Evolutionary conservation across 2,797 vertebrate species (phyloP), one percentile per base, ranked within the genome.

Genomic region (Chromis chromis): DNA sequence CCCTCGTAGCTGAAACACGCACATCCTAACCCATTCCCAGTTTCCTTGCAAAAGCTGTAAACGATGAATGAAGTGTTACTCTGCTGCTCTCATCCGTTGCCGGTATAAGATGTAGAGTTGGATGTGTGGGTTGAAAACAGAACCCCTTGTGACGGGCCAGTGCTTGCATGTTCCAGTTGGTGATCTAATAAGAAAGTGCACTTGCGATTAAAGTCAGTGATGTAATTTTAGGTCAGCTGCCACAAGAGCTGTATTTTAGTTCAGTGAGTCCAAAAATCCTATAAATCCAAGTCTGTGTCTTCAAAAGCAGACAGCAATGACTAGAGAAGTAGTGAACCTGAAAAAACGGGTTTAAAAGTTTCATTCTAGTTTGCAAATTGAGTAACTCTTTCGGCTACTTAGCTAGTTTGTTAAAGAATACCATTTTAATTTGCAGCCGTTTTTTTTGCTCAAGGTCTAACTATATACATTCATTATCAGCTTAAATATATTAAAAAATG

Each of bases 41-140:
- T 36, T 36, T 36, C 33, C 10, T 36, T 12, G 44, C n/a, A 44
- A 40, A 55, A 62, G 59, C 67, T 64, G 33, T 36, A 36, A 36
- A 3, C 54, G 39, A 59, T 61, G 25, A 16, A 61, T 66, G 16
- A 61, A 69, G 56, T 62, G 49, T 25, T 48, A 25, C 63, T 19
- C 17, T 61, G 39, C 48, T 56, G 24, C 65, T n/a, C 17, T 61
- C 69, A 77, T 79, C 67, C 39, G 62, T 79, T 53, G 66, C 4
- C 31, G 19, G 36, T 42, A 70, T 65, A 44, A n/a, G 49, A 74
- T 33, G 57, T 48, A 49, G 36, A 70, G 67, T 4, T 57, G 13
- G 57, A 57, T 69, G 40, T 71, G 27, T 65, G 36, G 57, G 44
- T 46, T 55, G 13, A 55, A 57, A 69, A 75, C 44, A 50, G 53